Evolutionary conservation across 2,113 vertebrate species (phyloP), one percentile per base, ranked within the genome.

Genomic region (Hydrochoerus hydrochaeris): DNA sequence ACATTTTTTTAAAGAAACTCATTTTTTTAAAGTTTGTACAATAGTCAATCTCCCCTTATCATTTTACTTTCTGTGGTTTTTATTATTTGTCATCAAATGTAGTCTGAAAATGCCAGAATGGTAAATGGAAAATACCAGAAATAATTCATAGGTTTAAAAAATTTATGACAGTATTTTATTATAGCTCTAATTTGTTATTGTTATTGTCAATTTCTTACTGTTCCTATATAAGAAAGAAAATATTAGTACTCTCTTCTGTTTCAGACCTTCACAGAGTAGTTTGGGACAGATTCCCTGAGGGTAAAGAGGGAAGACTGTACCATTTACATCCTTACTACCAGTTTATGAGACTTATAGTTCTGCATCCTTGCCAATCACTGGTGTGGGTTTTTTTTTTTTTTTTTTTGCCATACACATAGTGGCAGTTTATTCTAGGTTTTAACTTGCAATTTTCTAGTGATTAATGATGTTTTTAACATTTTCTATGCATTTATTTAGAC

Each of bases 301-400:
- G 38, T 10, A 24, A 49, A 85, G 2, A 41, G 2, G 11, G 28
- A 46, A 5, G 17, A 6, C 0, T 57, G 1, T 67, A 41, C 9
- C 30, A 3, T 69, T n/a, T 85, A 11, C n/a, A 12, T 67, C 22
- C 67, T 83, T 83, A 67, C 65, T n/a, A 82, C 73, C 30, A 82
- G 35, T 2, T 0, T 67, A 16, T 22, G 6, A 13, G 22, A 52
- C 24, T 96, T 82, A 67, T 5, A 82, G 4, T 92, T 75, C 67
- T 95, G 54, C 8, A 14, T 28, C 75, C 35, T 95, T 90, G 54
- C 24, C 85, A 85, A 30, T 4, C 41, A 14, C 9, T 63, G 30
- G 24, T 44, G 16, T 94, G 24, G 41, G 44, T 54, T 92, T 96
- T 83, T 60, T 35, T 57, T 49, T 54, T 92, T 96, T 83, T 60